Evolutionary conservation across 2,888 invertebrate species (phyloP).

Genomic region (Caenorhabditis imperialis): DNA sequence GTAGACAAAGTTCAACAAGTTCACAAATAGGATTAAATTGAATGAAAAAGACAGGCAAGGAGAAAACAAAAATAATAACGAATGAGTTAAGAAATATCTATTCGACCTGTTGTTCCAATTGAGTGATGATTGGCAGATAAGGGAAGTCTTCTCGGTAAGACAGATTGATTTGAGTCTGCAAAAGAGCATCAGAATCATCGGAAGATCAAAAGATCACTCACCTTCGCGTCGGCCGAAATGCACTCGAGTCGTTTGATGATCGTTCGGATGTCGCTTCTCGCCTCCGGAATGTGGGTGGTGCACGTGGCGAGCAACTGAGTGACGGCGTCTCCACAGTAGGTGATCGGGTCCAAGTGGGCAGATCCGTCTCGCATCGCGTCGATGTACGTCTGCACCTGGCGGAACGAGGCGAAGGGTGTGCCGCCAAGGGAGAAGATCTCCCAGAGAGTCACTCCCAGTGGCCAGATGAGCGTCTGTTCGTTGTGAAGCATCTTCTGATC

Average conservation of each 20-base stretch:
- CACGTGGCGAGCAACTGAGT: conserved; percentile 42
- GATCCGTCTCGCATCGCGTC: conserved; percentile 51
- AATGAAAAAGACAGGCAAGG: background rate
- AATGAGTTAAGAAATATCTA: background rate
- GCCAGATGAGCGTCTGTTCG: conserved; percentile 50
- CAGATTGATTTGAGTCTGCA: conserved; percentile 50
- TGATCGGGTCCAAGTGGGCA: conserved; percentile 38
- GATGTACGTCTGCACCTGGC: conserved; percentile 39
- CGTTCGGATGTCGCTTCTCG: conserved; percentile 50
- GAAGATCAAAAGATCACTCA: background rate
- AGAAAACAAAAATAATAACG: background rate
- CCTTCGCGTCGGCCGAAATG: conserved; percentile 53
- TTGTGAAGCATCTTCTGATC: conserved; percentile 32
- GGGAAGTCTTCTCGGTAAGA: conserved; percentile 51
- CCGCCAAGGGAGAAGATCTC: conserved; percentile 55
- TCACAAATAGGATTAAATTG: background rate
- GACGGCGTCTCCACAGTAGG: conserved; percentile 52
- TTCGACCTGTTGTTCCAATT: conserved; percentile 49
- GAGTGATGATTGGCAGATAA: conserved; percentile 51
- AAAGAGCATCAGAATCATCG: background rate
- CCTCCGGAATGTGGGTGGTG: conserved; percentile 48
- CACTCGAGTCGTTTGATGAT: conserved; percentile 55
- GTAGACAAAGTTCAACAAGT: no score
- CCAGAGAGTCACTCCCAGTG: conserved; percentile 55
- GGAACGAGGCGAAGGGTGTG: conserved; percentile 44